Conservation (phyloP, 2,888 invertebrate species). For the Notodonta ziczac region DNA sequence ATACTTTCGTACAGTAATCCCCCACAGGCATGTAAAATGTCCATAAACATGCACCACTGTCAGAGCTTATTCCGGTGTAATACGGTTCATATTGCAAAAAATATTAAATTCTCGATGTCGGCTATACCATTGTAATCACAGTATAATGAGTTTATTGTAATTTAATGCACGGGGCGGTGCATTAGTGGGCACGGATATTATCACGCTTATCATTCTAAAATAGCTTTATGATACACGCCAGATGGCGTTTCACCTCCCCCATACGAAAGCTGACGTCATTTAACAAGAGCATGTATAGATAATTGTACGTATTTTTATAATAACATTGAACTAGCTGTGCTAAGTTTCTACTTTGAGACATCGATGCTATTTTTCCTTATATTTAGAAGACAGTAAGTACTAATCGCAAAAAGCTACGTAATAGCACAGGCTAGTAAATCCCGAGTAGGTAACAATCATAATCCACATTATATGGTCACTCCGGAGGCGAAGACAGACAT, state of each 20-base stretch:
- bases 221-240: conserved; percentile 74
- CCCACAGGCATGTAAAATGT: conserved; percentile 33
- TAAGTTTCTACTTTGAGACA: too few relatives aligned
- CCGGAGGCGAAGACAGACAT: too few relatives aligned
- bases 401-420: too few relatives aligned
- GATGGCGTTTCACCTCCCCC: conserved; percentile 65
- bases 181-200: conserved; percentile 69
- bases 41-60: not conserved
- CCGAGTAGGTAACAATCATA: too few relatives aligned
- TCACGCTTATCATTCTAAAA: conserved; percentile 77
- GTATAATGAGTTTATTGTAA: conserved; percentile 72
- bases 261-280: conserved; percentile 14
- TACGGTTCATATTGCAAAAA: not conserved
- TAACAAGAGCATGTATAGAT: conserved; percentile 9
- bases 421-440: too few relatives aligned
- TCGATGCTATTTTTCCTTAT: too few relatives aligned
- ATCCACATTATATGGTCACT: too few relatives aligned
- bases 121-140: conserved; percentile 60
- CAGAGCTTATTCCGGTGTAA: conserved; percentile 27
- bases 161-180: conserved; percentile 74
- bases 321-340: not conserved
- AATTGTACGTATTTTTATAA: conserved; percentile 4
- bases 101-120: not conserved
- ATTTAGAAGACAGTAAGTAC: not conserved
- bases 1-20: conserved; percentile 51